These are phyloP conservation scores for Pheosia gnoma DNA, from an alignment of 2,888 invertebrate genomes.

Conservation along the genomic window DNA sequence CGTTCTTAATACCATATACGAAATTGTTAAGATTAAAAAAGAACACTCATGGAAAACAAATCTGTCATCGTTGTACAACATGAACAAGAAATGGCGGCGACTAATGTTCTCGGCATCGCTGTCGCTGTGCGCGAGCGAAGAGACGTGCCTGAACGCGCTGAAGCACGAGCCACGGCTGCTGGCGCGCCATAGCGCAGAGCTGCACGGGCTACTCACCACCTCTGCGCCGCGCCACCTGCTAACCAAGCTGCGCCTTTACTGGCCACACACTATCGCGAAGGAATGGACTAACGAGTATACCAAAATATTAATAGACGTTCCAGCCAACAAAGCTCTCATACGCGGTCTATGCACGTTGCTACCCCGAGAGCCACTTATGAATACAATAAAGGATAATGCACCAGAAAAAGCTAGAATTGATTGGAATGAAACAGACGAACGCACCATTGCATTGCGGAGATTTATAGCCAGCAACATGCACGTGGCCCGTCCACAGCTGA, in stretches of 20 bases:
- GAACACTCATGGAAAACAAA: conserved; percentile 47
- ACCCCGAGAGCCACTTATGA: conserved; percentile 41
- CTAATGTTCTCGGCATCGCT: conserved; percentile 65
- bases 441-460: conserved; percentile 55
- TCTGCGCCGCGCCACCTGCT: conserved; percentile 43
- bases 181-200: conserved; percentile 38
- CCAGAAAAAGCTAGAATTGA: conserved; percentile 59
- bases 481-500: conserved; percentile 60
- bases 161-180: conserved; percentile 64
- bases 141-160: conserved; percentile 61
- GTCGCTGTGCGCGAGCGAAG: conserved; percentile 48
- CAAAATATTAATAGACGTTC: conserved; percentile 39
- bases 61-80: conserved; percentile 54
- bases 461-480: conserved; percentile 68
- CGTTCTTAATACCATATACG: conserved; percentile 53
- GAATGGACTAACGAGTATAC: conserved; percentile 50
- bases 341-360: conserved; percentile 58
- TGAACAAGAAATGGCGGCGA: conserved; percentile 64
- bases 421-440: conserved; percentile 56
- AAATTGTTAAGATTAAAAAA: conserved; percentile 47
- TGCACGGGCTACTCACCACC: conserved; percentile 48
- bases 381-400: conserved; percentile 54
- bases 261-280: conserved; percentile 52
- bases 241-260: conserved; percentile 62
- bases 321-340: conserved; percentile 50